These are phyloP conservation scores for Meandrusa payeni DNA, from an alignment of 2,888 invertebrate species.

Conservation along the genomic window DNA sequence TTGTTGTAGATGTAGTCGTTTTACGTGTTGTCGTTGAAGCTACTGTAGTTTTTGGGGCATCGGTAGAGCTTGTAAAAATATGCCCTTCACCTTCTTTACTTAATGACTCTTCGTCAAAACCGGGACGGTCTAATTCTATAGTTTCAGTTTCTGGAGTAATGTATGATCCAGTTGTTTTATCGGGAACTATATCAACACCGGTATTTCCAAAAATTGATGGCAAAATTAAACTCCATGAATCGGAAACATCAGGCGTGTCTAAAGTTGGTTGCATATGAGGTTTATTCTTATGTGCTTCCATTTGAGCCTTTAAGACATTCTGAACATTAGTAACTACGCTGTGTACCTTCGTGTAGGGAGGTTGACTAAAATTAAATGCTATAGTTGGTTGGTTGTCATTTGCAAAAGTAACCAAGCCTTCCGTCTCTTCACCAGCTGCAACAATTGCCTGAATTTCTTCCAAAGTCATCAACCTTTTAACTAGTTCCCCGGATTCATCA, in stretches of 20 bases:
- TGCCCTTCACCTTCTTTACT: slow-evolving; percentile 55
- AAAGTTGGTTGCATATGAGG: slow-evolving; percentile 70
- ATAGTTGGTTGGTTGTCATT: slow-evolving; percentile 70
- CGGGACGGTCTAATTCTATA: slow-evolving; percentile 46
- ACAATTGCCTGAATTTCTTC: slow-evolving; percentile 92
- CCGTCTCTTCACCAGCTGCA: slow-evolving; percentile 88
- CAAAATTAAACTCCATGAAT: slow-evolving; percentile 90
- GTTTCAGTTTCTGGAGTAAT: slow-evolving; percentile 70
- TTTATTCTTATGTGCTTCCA: slow-evolving; percentile 82
- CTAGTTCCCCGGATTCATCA: slow-evolving; percentile 90
- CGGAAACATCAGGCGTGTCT: slow-evolving; percentile 87
- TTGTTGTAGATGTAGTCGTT: slow-evolving; percentile 24
- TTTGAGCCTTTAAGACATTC: slow-evolving; percentile 89
- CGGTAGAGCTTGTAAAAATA: slow-evolving; percentile 40
- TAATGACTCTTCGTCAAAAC: slow-evolving; percentile 44
- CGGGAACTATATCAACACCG: slow-evolving; percentile 81
- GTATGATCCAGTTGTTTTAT: slow-evolving; percentile 63
- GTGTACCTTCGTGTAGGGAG: slow-evolving; percentile 85
- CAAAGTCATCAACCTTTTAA: slow-evolving; percentile 91
- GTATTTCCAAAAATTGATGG: slow-evolving; percentile 90
- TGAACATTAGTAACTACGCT: slow-evolving; percentile 92
- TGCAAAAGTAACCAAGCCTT: slow-evolving; percentile 74
- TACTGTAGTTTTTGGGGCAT: neutral
- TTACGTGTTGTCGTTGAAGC: slow-evolving; percentile 13
- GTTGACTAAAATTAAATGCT: slow-evolving; percentile 72